Conservation (phyloP, 1,140 invertebrate genomes). For the Harlomillsia oculata region DNA sequence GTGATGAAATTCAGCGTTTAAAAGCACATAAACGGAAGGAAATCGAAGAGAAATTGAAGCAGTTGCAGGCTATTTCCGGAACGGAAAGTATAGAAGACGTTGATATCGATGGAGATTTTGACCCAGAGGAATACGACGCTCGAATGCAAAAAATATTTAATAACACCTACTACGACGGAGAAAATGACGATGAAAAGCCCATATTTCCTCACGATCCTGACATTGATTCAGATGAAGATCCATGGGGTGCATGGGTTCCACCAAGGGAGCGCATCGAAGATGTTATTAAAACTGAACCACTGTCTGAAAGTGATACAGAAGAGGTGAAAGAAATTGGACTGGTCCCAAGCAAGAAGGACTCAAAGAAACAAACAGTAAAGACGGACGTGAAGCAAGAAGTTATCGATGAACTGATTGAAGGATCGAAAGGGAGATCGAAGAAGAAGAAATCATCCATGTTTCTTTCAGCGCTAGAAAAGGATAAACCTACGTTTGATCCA, state of each 20-base stretch:
- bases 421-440: conserved; percentile 40
- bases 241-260: conserved; percentile 61
- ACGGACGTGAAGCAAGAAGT: background rate
- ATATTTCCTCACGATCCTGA: conserved; percentile 61
- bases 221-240: conserved; percentile 43
- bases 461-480: conserved; percentile 43
- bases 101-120: conserved; percentile 79
- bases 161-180: conserved; percentile 68
- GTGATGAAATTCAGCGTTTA: conserved; percentile 74
- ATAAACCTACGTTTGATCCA: conserved; percentile 75
- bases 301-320: background rate
- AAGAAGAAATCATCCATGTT: conserved; percentile 51
- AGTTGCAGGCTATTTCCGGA: conserved; percentile 82
- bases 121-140: conserved; percentile 76
- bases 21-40: conserved; percentile 82
- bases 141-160: conserved; percentile 80
- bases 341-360: too few species aligned
- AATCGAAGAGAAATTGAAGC: conserved; percentile 77
- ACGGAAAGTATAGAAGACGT: conserved; percentile 50
- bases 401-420: conserved; percentile 47
- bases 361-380: background rate
- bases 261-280: conserved; percentile 41
- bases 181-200: conserved; percentile 61
- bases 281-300: conserved; percentile 20
- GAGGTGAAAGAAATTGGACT: too few species aligned